Percentiles rank a stretch among this genome's conserved stretches.
Evolutionary conservation across 2,888 invertebrate genomes (phyloP).

Genomic region (Chalcis sispes): DNA sequence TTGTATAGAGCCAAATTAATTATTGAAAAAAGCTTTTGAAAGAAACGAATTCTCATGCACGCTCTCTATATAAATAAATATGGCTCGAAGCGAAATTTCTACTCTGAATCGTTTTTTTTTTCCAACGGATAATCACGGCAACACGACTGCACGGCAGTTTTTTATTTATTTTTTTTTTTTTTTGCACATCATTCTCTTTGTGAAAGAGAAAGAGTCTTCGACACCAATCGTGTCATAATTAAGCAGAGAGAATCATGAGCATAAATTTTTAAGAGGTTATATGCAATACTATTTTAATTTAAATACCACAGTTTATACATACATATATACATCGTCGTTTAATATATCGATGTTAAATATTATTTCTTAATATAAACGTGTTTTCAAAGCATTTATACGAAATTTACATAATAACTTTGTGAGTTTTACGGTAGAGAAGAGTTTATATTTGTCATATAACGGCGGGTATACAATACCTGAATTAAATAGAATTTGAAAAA

Average conservation of each 20-base stretch:
- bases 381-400: too few species aligned
- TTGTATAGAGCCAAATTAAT: background rate
- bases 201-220: background rate
- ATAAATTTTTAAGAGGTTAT: background rate
- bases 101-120: background rate
- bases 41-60: background rate
- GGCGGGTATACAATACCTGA: too few species aligned
- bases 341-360: too few species aligned
- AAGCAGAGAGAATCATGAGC: background rate
- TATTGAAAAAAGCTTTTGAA: background rate
- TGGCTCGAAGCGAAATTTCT: constrained; percentile 30
- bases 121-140: background rate
- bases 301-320: background rate
- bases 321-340: too few species aligned
- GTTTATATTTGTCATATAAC: too few species aligned
- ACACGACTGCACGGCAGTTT: background rate
- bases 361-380: too few species aligned
- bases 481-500: too few species aligned
- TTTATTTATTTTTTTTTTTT: background rate
- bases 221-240: background rate
- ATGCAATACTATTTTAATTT: too few species aligned
- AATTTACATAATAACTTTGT: too few species aligned
- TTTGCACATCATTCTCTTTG: background rate
- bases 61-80: constrained; percentile 7
- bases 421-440: too few species aligned